These are phyloP conservation scores for Andricus grossulariae DNA, from an alignment of 1,140 invertebrate species.

Conservation along the genomic window DNA sequence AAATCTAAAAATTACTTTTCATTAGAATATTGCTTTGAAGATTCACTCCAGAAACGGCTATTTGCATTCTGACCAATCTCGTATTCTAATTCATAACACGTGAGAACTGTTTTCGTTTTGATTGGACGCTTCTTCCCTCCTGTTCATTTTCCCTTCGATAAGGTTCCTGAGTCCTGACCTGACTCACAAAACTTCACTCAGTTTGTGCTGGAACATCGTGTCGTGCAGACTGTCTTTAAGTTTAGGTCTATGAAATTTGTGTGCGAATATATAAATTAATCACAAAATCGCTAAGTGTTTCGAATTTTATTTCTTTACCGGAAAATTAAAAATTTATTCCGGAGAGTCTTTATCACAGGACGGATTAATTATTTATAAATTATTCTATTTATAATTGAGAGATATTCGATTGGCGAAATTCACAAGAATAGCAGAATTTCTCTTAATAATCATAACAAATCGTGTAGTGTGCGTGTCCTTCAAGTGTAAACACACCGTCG, in stretches of 20 bases:
- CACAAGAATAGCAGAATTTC: background rate
- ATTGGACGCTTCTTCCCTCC: too few species aligned
- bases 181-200: background rate
- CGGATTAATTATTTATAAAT: background rate
- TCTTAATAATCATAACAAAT: background rate
- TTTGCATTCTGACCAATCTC: too few species aligned
- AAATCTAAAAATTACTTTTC: too few species aligned
- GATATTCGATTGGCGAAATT: background rate
- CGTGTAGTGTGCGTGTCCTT: constrained; percentile 39
- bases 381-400: background rate
- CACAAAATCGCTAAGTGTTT: background rate
- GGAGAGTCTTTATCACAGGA: background rate
- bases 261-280: background rate
- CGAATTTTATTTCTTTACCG: constrained; percentile 1
- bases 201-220: constrained; percentile 13
- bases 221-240: background rate
- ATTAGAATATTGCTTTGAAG: too few species aligned
- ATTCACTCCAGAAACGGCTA: too few species aligned
- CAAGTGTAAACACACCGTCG: constrained; percentile 45
- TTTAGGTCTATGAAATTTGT: background rate
- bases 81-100: too few species aligned
- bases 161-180: background rate
- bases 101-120: too few species aligned
- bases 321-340: background rate
- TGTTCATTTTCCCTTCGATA: background rate